Base-by-base conservation (phyloP, 1,140 invertebrate genomes). In the Olivierus martensii region DNA sequence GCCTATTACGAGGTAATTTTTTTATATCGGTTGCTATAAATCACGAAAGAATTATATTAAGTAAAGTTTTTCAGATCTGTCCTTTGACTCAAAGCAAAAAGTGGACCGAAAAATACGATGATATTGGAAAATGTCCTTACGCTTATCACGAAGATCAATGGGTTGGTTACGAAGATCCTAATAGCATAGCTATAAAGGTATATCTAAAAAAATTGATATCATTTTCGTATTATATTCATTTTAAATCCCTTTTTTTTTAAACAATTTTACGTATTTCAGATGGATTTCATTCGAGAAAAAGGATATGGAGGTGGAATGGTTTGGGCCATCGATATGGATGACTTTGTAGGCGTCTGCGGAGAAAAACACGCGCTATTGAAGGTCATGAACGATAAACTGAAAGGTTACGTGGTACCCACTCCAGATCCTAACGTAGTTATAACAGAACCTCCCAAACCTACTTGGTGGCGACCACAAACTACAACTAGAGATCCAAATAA, bases 101-200 rank as follows among this genome's bases (percentile, higher is more conserved):
- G 1, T 92, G 87, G 87, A 83, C 79, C 0, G 75, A 79, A 42
- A 80, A 82, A 60, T 91, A 84, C 78, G 87, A 91, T 63, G 78
- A 83, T 11, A 66, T 75, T 43, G 87, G 87, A 49, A 81, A 79
- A 69, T 82, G 82, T 52, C 87, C 88, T 0, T 94, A 84, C 64
- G 78, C 82, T 10, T 87, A 87, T 66, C 83, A 87, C 70, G 84
- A 80, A 75, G 63, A 80, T 1, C 87, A 91, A 64, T 93, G 90
- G 89, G 82, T 93, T 19, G 88, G 89, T 12, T 94, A 90, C 63
- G 91, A 95, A 66, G 80, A 91, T 63, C 69, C 73, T 3, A 73
- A 76, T 58, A 85, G 83, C 62, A 69, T 91, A 1, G 79, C 84
- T 60, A 83, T 86, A 46, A 92, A 92, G 70, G 86, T 89, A 55